These are phyloP conservation scores for Apamea monoglypha DNA, from an alignment of 2,888 invertebrate genomes.

Conservation along the genomic window DNA sequence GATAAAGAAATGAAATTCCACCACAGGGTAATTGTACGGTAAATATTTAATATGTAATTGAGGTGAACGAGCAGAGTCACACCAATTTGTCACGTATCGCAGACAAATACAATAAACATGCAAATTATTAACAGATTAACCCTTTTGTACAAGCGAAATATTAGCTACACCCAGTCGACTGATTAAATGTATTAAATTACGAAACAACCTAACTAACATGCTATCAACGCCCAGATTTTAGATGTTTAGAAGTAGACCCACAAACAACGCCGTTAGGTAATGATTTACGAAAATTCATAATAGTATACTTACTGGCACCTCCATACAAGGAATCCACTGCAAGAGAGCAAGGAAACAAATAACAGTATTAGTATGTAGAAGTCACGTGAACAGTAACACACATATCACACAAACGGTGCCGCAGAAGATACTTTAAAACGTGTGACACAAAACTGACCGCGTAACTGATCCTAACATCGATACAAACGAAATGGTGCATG, in stretches of 20 bases:
- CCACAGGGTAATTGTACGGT: slow-evolving; percentile 57
- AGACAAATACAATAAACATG: slow-evolving; percentile 59
- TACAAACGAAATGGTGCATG: slow-evolving; percentile 87
- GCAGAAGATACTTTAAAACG: slow-evolving; percentile 69
- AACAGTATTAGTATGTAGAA: slow-evolving; percentile 80
- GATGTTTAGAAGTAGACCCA: slow-evolving; percentile 52
- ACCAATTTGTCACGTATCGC: slow-evolving; percentile 42
- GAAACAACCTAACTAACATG: slow-evolving; percentile 61
- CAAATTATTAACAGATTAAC: slow-evolving; percentile 51
- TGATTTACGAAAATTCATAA: slow-evolving; percentile 48
- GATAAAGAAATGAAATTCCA: slow-evolving; percentile 70
- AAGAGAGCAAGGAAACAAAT: slow-evolving; percentile 83
- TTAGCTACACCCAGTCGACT: slow-evolving; percentile 49
- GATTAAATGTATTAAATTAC: slow-evolving; percentile 45
- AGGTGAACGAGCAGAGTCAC: slow-evolving; percentile 45
- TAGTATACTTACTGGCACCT: slow-evolving; percentile 92
- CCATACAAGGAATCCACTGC: slow-evolving; percentile 94
- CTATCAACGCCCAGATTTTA: slow-evolving; percentile 57
- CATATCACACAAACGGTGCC: slow-evolving; percentile 75
- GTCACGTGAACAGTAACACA: slow-evolving; percentile 64
- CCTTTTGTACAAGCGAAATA: slow-evolving; percentile 44
- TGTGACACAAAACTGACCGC: slow-evolving; percentile 66
- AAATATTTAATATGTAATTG: slow-evolving; percentile 62
- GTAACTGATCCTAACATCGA: slow-evolving; percentile 69
- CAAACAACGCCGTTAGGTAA: slow-evolving; percentile 61